A percentile compares a stretch with the other conserved stretches of the same genome.
Conservation (phyloP, 2,797 vertebrate genomes). For the Cebuella pygmaea region DNA sequence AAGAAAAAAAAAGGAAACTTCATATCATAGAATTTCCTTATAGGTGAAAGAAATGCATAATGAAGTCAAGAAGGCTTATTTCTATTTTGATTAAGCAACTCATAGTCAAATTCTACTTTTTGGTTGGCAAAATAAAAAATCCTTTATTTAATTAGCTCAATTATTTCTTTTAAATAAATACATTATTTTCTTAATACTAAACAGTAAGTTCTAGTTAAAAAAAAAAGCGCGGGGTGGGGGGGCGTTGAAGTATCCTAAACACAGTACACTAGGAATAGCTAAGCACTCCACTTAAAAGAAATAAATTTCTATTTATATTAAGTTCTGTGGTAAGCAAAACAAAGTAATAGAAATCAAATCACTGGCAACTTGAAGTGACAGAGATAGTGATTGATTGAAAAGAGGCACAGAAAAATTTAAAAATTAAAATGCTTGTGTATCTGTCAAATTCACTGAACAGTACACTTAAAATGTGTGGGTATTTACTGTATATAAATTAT, state of each 20-base stretch:
- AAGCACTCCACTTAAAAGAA: conserved; percentile 5
- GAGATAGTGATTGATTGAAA: not conserved
- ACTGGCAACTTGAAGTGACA: not conserved
- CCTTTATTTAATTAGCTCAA: not conserved
- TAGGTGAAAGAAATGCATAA: not conserved
- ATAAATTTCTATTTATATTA: not conserved
- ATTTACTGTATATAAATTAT: not conserved
- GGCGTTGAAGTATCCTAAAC: not conserved
- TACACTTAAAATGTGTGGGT: not conserved
- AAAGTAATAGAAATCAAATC: not conserved
- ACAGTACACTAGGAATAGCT: not conserved
- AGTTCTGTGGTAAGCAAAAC: not conserved
- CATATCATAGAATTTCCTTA: not conserved
- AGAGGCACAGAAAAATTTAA: not conserved
- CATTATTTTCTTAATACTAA: not conserved
- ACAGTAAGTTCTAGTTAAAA: not conserved
- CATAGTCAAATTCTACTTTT: not conserved
- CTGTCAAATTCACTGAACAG: not conserved
- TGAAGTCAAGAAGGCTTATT: not conserved
- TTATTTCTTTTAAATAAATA: not conserved
- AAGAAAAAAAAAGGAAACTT: not conserved
- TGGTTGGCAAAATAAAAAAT: not conserved
- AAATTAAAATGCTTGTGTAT: not conserved
- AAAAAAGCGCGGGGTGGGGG: not conserved
- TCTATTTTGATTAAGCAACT: not conserved